Conservation (phyloP, 2,113 vertebrate species). For the Furnarius figulus region DNA sequence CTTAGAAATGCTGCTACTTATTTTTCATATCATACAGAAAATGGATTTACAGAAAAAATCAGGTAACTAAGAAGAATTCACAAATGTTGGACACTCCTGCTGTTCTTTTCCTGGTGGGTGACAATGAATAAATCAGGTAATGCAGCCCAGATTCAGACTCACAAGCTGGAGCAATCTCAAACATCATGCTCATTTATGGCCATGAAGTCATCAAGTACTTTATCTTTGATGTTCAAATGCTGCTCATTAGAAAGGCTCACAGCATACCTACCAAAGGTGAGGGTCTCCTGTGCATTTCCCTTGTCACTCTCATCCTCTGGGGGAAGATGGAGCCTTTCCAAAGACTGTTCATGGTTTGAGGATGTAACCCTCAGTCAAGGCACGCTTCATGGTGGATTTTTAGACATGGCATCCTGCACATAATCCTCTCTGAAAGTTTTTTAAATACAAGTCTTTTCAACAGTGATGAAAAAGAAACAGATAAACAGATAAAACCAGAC, state of each 20-base stretch:
- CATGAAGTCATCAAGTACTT: not conserved
- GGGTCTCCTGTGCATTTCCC: not conserved
- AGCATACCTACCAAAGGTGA: not conserved
- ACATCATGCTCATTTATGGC: not conserved
- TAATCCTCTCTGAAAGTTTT: not conserved
- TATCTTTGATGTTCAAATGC: not conserved
- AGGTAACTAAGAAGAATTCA: not conserved
- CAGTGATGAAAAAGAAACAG: not conserved
- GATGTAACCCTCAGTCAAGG: not conserved
- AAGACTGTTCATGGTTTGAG: not conserved
- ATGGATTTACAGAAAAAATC: not conserved
- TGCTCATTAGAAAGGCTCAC: not conserved
- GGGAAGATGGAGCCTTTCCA: not conserved
- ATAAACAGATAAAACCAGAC: not conserved
- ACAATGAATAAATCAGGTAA: not conserved
- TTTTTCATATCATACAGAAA: not conserved
- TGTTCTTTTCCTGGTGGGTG: not conserved
- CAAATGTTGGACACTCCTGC: not conserved
- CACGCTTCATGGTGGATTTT: fast-evolving
- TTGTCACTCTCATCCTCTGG: not conserved
- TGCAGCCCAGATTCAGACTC: not conserved
- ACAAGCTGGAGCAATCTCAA: not conserved
- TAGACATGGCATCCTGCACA: not conserved
- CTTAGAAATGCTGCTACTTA: not conserved
- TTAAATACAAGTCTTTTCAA: not conserved